Conservation (phyloP, 2,797 vertebrate species). For the Poeciliopsis presidionis region DNA sequence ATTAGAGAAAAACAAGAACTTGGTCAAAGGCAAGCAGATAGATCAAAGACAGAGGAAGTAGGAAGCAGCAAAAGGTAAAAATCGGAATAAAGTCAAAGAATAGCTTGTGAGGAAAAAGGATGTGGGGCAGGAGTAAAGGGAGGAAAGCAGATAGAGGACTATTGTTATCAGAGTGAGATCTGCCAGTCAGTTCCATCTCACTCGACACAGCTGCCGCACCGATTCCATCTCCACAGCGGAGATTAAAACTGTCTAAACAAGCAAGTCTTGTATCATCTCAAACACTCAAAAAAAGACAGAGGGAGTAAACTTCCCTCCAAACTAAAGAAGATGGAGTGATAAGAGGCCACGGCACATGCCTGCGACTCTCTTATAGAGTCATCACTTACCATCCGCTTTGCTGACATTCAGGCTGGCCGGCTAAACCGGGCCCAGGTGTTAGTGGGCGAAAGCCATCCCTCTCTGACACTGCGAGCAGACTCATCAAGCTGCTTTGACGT, state of each 20-base stretch:
- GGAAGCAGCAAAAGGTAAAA: slow-evolving; percentile 22
- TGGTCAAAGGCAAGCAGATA: slow-evolving; percentile 33
- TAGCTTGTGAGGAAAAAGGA: slow-evolving; percentile 32
- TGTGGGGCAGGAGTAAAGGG: slow-evolving; percentile 10
- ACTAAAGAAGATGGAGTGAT: slow-evolving; percentile 61
- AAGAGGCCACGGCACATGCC: slow-evolving; percentile 45
- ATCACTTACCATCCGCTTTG: slow-evolving; percentile 61
- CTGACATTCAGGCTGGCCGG: slow-evolving; percentile 55
- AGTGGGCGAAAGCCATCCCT: slow-evolving; percentile 41
- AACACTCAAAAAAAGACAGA: slow-evolving; percentile 41
- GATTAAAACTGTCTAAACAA: slow-evolving; percentile 69
- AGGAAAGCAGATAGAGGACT: slow-evolving; percentile 34
- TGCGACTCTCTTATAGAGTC: slow-evolving; percentile 54
- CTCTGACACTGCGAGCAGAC: slow-evolving; percentile 52
- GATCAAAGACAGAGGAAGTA: slow-evolving; percentile 52
- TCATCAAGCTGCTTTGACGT: slow-evolving; percentile 50
- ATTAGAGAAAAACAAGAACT: slow-evolving; percentile 25
- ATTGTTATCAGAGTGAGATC: slow-evolving; percentile 67
- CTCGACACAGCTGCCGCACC: slow-evolving; percentile 55
- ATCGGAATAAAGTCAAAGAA: slow-evolving; percentile 43
- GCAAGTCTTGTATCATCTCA: slow-evolving; percentile 46
- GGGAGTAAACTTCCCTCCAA: slow-evolving; percentile 63
- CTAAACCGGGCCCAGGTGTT: slow-evolving; percentile 54
- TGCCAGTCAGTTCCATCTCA: slow-evolving; percentile 69
- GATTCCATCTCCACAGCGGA: slow-evolving; percentile 59